These are phyloP conservation scores for Heliocidaris erythrogramma DNA, from an alignment of 35 echinoderm and acorn worm genomes.

Conservation along the genomic window DNA sequence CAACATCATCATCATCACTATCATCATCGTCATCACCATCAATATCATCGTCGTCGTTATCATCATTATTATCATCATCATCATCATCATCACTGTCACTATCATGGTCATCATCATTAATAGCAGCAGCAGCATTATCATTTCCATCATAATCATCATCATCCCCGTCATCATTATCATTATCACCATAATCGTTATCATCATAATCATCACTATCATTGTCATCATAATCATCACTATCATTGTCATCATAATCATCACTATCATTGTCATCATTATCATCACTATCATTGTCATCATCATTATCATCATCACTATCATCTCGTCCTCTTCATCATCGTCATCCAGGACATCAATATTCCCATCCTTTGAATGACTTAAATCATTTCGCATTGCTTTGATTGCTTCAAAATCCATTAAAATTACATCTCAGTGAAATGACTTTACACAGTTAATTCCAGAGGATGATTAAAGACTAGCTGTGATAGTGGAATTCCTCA, in stretches of 20 bases:
- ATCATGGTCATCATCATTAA: not conserved
- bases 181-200: not conserved
- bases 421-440: too few relatives aligned
- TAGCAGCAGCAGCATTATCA: constrained; percentile 1
- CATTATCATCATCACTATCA: too few relatives aligned
- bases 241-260: not conserved
- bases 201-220: not conserved
- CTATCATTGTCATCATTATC: not conserved
- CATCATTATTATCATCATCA: not conserved
- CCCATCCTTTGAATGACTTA: too few relatives aligned
- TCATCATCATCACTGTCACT: constrained; percentile 11
- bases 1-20: not conserved
- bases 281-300: too few relatives aligned
- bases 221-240: not conserved
- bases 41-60: not conserved
- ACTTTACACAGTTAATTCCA: too few relatives aligned
- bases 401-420: too few relatives aligned
- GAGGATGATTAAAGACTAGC: too few relatives aligned
- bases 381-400: too few relatives aligned
- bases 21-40: not conserved
- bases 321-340: too few relatives aligned
- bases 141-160: not conserved
- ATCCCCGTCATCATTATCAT: not conserved
- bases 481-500: too few relatives aligned
- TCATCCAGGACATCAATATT: too few relatives aligned